phyloP scores from a whole-genome alignment of 2,113 vertebrate species.

The Chaetops frenatus region DNA sequence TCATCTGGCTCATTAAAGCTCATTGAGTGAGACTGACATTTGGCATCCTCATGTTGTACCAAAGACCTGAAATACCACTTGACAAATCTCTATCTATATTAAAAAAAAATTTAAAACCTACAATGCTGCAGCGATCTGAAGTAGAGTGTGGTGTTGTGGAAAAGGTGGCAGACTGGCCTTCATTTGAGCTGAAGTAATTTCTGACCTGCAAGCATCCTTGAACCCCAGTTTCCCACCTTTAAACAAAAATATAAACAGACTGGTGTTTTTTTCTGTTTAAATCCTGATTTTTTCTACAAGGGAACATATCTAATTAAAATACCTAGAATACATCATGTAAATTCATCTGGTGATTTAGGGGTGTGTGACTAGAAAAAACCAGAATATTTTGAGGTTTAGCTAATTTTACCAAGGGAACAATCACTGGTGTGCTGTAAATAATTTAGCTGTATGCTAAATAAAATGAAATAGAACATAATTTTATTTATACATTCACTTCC shows the following conservation, averaged over 20 bases:
- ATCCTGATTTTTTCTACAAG: background rate
- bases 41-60: background rate
- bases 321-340: background rate
- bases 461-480: background rate
- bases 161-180: background rate
- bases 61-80: background rate
- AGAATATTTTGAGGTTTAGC: background rate
- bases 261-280: background rate
- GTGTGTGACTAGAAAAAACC: background rate
- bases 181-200: background rate
- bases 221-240: background rate
- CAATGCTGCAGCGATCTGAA: background rate
- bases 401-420: background rate
- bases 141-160: background rate
- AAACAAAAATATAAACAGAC: background rate
- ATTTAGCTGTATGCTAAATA: background rate
- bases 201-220: background rate
- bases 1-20: background rate
- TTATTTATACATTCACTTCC: background rate
- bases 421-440: background rate
- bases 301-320: background rate
- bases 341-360: background rate
- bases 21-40: background rate
- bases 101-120: background rate
- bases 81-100: background rate